Percentiles rank a stretch among this genome's conserved stretches.
Conservation (phyloP, 1,140 invertebrate genomes). For the Pachypsylla venusta region DNA sequence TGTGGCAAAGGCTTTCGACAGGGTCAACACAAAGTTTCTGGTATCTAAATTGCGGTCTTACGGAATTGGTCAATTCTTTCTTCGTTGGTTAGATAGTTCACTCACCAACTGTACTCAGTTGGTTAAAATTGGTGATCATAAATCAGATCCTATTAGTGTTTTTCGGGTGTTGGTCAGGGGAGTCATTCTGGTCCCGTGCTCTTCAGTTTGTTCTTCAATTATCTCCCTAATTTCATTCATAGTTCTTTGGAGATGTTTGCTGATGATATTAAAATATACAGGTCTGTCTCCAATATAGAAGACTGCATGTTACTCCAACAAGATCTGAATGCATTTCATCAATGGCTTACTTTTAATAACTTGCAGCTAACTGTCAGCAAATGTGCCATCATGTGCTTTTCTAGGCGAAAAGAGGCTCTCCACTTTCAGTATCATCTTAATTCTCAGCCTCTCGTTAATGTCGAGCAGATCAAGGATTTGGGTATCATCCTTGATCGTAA, state of each 20-base stretch:
- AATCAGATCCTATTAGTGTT: not conserved
- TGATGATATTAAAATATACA: too few species aligned
- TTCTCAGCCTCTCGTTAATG: too few species aligned
- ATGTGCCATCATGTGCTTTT: too few species aligned
- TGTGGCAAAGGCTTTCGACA: not conserved
- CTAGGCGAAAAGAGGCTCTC: too few species aligned
- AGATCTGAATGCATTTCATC: not conserved
- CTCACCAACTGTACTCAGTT: not conserved
- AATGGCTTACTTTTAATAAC: not conserved
- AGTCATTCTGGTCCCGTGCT: too few species aligned
- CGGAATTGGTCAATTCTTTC: not conserved
- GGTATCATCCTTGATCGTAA: too few species aligned
- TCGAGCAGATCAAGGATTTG: too few species aligned
- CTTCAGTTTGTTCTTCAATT: too few species aligned
- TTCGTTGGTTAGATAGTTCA: not conserved
- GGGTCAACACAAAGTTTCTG: not conserved
- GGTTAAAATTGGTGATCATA: not conserved
- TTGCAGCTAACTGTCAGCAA: not conserved
- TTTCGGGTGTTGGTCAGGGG: not conserved
- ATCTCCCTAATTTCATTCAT: too few species aligned
- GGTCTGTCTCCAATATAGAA: not conserved
- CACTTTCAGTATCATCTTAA: too few species aligned
- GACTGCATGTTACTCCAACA: not conserved
- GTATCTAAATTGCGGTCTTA: not conserved
- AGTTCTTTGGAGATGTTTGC: too few species aligned